A percentile compares a stretch with the other conserved stretches of the same genome.
phyloP scores from a whole-genome alignment of 2,113 vertebrate species.

The Atlantisia rogersi region DNA sequence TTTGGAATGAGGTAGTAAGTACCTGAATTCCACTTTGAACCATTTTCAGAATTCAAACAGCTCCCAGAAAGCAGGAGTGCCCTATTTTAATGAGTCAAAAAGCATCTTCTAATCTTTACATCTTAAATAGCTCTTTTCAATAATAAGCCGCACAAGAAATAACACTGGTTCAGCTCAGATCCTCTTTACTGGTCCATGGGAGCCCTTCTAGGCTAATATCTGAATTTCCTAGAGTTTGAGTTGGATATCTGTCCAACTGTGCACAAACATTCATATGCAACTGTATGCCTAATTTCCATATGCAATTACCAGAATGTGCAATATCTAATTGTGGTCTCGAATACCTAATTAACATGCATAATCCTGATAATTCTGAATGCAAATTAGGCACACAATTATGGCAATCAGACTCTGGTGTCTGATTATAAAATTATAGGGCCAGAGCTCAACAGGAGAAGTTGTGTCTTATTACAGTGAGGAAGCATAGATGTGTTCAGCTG shows the following conservation, averaged over 20 bases:
- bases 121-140: not conserved
- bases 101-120: not conserved
- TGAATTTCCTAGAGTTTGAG: not conserved
- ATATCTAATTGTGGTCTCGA: constrained; percentile 36
- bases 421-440: constrained; percentile 53
- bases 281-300: not conserved
- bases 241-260: not conserved
- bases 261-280: not conserved
- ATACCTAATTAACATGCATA: constrained; percentile 39
- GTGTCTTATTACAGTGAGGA: not conserved
- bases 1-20: not conserved
- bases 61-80: not conserved
- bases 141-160: not conserved
- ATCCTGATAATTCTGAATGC: constrained; percentile 31
- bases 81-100: not conserved
- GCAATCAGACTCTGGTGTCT: constrained; percentile 48
- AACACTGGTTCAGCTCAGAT: not conserved
- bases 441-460: not conserved
- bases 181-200: not conserved
- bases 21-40: not conserved
- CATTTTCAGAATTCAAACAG: not conserved
- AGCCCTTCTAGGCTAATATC: not conserved
- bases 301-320: constrained; percentile 5
- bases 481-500: not conserved
- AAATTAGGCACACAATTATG: constrained; percentile 52